These are phyloP conservation scores for Thyatira batis DNA, from an alignment of 2,888 invertebrate species.

Conservation along the genomic window DNA sequence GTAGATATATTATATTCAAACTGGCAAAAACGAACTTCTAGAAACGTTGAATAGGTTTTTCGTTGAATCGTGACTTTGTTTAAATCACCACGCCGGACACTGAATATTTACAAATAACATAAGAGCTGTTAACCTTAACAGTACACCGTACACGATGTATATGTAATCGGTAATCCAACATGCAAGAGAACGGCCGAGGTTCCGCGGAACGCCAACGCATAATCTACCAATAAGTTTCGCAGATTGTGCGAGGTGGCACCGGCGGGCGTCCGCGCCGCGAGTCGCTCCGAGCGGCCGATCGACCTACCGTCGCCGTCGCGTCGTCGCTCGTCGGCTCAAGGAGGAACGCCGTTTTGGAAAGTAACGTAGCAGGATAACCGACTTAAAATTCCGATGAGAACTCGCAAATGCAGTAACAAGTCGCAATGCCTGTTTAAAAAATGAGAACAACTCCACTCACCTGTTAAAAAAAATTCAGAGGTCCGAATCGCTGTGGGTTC, in stretches of 20 bases:
- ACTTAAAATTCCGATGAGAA: constrained; percentile 31
- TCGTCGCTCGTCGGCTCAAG: constrained; percentile 49
- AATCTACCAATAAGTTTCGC: constrained; percentile 44
- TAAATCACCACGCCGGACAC: constrained; percentile 37
- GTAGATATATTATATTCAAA: constrained; percentile 35
- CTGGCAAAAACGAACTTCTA: constrained; percentile 38
- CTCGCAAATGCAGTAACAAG: constrained; percentile 59
- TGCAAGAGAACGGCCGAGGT: constrained; percentile 41
- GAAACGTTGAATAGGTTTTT: constrained; percentile 29
- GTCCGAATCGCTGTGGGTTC: constrained; percentile 57
- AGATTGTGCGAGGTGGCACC: constrained; percentile 23
- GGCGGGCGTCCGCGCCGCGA: constrained; percentile 25
- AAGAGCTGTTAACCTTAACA: constrained; percentile 59
- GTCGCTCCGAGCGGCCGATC: constrained; percentile 10
- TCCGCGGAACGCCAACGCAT: constrained; percentile 51
- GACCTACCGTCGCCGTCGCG: too few species aligned
- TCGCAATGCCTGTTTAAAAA: constrained; percentile 52
- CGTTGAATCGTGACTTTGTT: constrained; percentile 25
- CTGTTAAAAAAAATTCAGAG: constrained; percentile 57
- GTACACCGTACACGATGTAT: constrained; percentile 33
- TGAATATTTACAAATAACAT: constrained; percentile 70
- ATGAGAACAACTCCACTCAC: constrained; percentile 51
- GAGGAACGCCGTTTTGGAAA: constrained; percentile 58
- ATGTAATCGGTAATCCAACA: constrained; percentile 28
- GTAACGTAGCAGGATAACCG: constrained; percentile 45